Base-by-base conservation (phyloP, 1,140 invertebrate species). In the Antheraea mylitta region DNA sequence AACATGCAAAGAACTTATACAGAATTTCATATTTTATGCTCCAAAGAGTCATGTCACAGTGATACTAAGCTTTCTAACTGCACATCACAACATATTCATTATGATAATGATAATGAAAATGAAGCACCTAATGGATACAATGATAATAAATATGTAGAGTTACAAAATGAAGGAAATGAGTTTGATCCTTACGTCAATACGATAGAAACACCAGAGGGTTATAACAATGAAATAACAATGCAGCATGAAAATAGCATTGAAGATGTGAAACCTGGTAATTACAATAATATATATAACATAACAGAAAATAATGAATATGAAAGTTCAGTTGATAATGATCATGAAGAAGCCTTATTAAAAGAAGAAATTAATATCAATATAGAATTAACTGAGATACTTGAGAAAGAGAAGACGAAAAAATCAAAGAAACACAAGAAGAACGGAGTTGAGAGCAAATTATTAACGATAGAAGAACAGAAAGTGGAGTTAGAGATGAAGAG, bases 401-500 rank as follows among this genome's bases (percentile, higher is more conserved):
- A 16, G 1, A 53, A 13, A 16, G 61, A 72, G 62, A 67, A 53
- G 10, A 74, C 65, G 48, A 37, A 53, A 18, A 61, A 30, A 61
- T 16, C 18, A 36, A 78, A 70, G 22, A 74, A 77, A 59, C 58
- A 64, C 11, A 86, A 80, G 67, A 69, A 65, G 19, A 37, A 7
- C 11, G 66, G 79, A 75, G 81, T 78, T 18, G 78, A 82, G 18
- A 89, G 86, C 72, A 82, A 85, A 67, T 36, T 81, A 36, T 68
- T 89, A 0, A 80, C 72, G 66, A 7, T 84, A 71, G 84, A 90
- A 81, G 80, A 92, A 59, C 89, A 90, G 79, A 92, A 89, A n/a
- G 71, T 75, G n/a, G 82, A 80, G n/a, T 81, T 92, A 72, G 90
- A 92, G 72, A 73, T 64, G 7, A 81, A 80, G 42, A 90, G 87